Percentiles rank a stretch among this genome's conserved stretches.
These are phyloP conservation scores for Procavia capensis DNA, from an alignment of 2,113 vertebrate species.

Conservation along the genomic window DNA sequence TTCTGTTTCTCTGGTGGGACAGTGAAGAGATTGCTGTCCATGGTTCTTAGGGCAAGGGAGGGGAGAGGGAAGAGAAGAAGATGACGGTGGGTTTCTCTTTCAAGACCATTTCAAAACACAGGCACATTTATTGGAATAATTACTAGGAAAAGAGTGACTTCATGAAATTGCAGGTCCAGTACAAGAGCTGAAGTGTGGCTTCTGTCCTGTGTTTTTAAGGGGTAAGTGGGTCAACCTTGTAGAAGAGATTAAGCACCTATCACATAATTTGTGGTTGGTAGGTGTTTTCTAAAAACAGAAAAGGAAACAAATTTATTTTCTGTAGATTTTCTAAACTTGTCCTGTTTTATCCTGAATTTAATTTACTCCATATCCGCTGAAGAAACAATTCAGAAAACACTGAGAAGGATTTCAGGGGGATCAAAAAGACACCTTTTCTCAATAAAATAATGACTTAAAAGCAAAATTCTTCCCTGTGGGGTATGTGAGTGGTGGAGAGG, in stretches of 20 bases:
- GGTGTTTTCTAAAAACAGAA: constrained; percentile 26
- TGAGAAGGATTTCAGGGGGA: background rate
- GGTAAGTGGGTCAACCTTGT: constrained; percentile 25
- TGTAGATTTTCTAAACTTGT: background rate
- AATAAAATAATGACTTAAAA: background rate
- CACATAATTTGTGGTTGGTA: background rate
- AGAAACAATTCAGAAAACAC: constrained; percentile 46
- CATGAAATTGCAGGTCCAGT: background rate
- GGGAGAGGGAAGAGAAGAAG: background rate
- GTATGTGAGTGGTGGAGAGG: background rate
- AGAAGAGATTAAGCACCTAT: constrained; percentile 32
- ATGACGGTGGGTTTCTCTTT: background rate
- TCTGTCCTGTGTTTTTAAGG: constrained; percentile 29
- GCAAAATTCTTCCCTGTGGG: background rate
- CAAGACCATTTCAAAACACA: constrained; percentile 67
- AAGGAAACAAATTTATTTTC: constrained; percentile 40
- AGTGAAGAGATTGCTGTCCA: constrained; percentile 49
- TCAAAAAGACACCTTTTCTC: constrained; percentile 15
- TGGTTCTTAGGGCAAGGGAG: background rate
- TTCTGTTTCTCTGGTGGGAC: constrained; percentile 8
- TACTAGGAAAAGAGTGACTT: constrained; percentile 3
- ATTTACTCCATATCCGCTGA: background rate
- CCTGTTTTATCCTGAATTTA: constrained; percentile 58
- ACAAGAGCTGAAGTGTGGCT: constrained; percentile 18
- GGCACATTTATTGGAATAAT: constrained; percentile 49